Evolutionary conservation across 1,140 invertebrate species (phyloP).

Genomic region (Conus betulinus): DNA sequence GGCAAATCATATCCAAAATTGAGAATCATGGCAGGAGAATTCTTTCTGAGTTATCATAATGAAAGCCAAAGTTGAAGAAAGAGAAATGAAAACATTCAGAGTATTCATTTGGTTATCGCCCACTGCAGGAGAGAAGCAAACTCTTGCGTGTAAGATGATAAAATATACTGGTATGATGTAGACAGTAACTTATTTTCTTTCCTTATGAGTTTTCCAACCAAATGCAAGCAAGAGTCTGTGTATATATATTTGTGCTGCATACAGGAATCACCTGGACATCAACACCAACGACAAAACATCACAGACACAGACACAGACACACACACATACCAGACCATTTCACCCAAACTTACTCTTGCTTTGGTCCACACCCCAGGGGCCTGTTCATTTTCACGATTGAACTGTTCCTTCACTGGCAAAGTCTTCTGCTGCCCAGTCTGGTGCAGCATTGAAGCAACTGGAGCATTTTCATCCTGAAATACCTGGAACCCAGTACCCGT

Average conservation of each 20-base stretch:
- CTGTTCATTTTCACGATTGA: slow-evolving; percentile 73
- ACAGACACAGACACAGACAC: neutral
- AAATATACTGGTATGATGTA: too few species aligned
- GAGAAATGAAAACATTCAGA: too few species aligned
- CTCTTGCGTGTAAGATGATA: too few species aligned
- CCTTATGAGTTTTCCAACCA: too few species aligned
- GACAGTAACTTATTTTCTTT: too few species aligned
- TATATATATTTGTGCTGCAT: neutral
- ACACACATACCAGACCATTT: neutral
- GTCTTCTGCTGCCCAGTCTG: slow-evolving; percentile 65
- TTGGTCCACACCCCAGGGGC: slow-evolving; percentile 72
- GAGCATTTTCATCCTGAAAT: slow-evolving; percentile 65
- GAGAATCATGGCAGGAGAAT: too few species aligned
- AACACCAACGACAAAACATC: neutral
- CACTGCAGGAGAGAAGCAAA: too few species aligned
- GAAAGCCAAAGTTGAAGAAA: too few species aligned
- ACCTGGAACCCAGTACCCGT: slow-evolving; percentile 50
- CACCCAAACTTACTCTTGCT: slow-evolving; percentile 53
- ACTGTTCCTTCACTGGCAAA: slow-evolving; percentile 46
- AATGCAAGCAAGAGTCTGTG: too few species aligned
- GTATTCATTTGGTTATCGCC: too few species aligned
- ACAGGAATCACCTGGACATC: neutral
- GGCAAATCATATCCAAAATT: too few species aligned
- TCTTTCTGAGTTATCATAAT: too few species aligned
- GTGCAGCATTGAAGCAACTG: slow-evolving; percentile 37